Evolutionary conservation across 2,113 vertebrate genomes (phyloP).

Genomic region (Phalacrocorax pelagicus): DNA sequence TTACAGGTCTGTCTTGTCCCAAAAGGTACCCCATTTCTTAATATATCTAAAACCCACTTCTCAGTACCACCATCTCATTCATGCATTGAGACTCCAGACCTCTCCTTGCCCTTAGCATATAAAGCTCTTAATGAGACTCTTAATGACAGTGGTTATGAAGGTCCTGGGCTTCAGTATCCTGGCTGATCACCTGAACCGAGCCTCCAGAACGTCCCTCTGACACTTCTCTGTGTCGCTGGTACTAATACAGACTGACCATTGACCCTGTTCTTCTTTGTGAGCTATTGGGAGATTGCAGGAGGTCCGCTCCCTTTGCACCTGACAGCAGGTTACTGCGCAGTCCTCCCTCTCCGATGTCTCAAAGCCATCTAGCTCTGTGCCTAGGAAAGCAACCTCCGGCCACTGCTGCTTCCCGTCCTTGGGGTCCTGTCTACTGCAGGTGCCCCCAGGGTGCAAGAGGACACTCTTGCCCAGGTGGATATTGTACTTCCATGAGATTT

Average conservation of each 20-base stretch:
- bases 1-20: not conserved
- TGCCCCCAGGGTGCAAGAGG: not conserved
- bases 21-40: not conserved
- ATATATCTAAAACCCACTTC: not conserved
- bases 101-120: not conserved
- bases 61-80: not conserved
- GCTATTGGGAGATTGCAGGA: not conserved
- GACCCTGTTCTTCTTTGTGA: not conserved
- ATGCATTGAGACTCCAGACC: not conserved
- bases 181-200: not conserved
- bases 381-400: not conserved
- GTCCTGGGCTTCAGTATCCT: not conserved
- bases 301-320: not conserved
- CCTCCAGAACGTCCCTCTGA: not conserved
- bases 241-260: not conserved
- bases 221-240: not conserved
- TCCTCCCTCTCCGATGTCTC: not conserved
- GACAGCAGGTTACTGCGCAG: not conserved
- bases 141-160: not conserved
- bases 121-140: not conserved
- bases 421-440: not conserved
- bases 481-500: not conserved
- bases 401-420: not conserved
- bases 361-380: not conserved
- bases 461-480: not conserved